Evolutionary conservation across 2,888 invertebrate genomes (phyloP).

Genomic region (Drosophila cognata): DNA sequence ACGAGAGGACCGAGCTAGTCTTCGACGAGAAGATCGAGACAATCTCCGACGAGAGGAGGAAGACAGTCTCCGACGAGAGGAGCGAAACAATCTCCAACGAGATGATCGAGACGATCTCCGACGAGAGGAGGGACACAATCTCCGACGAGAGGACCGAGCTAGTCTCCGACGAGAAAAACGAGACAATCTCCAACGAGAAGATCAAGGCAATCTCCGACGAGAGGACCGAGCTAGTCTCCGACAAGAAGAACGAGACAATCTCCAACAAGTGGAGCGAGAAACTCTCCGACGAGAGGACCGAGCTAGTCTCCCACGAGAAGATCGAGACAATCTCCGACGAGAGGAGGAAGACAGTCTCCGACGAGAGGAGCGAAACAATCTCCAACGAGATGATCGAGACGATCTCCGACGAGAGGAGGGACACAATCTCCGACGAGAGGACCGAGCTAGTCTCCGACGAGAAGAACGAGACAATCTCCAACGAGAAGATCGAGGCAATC

Average conservation of each 20-base stretch:
- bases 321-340: background rate
- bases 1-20: slow-evolving; percentile 3
- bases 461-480: background rate
- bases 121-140: background rate
- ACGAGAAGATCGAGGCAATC: background rate
- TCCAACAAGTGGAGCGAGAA: background rate
- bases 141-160: background rate
- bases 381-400: background rate
- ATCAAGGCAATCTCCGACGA: background rate
- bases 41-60: background rate
- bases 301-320: background rate
- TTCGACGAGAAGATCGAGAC: slow-evolving; percentile 1
- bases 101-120: background rate
- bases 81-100: background rate
- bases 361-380: background rate
- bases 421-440: background rate
- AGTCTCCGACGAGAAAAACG: background rate
- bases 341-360: background rate
- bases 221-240: background rate
- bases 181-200: background rate
- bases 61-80: background rate
- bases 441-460: background rate
- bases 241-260: background rate
- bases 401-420: background rate
- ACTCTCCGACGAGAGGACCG: background rate